Evolutionary conservation across 2,888 invertebrate species (phyloP).

Genomic region (Pyrgus malvae): DNA sequence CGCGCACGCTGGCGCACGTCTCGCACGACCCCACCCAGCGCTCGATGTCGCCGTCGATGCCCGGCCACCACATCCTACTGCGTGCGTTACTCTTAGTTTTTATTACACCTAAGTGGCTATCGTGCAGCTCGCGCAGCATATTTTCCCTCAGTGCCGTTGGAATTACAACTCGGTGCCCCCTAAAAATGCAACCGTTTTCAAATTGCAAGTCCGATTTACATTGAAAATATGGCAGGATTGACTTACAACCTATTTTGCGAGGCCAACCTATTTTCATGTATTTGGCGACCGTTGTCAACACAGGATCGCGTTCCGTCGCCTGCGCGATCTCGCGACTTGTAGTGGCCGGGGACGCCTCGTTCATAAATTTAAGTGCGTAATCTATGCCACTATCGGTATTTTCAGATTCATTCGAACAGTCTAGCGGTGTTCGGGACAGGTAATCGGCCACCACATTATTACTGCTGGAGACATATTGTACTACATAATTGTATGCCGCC

Average conservation of each 20-base stretch:
- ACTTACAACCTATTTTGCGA: constrained; percentile 29
- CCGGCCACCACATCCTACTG: constrained; percentile 32
- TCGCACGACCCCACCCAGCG: constrained; percentile 26
- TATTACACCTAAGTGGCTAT: constrained; percentile 29
- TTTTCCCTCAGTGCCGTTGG: constrained; percentile 15
- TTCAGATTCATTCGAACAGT: not conserved
- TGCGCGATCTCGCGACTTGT: constrained; percentile 20
- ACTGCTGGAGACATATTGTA: constrained; percentile 22
- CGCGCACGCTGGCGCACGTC: constrained; percentile 17
- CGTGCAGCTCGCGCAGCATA: constrained; percentile 30
- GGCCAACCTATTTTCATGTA: constrained; percentile 34
- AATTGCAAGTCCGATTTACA: constrained; percentile 32
- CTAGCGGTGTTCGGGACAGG: constrained; percentile 28
- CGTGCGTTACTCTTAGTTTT: constrained; percentile 32
- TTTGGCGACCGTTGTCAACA: constrained; percentile 28
- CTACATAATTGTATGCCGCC: constrained; percentile 26
- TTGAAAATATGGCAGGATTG: constrained; percentile 29
- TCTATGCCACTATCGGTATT: constrained; percentile 14
- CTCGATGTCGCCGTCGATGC: constrained; percentile 31
- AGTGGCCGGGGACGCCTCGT: constrained; percentile 11
- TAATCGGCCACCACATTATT: constrained; percentile 31
- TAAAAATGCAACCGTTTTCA: constrained; percentile 29
- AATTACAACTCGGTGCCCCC: constrained; percentile 30
- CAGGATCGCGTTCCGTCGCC: constrained; percentile 17
- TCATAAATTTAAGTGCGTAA: constrained; percentile 2